A percentile compares a stretch with the other conserved stretches of the same genome.
Evolutionary conservation across 2,888 invertebrate species (phyloP).

Genomic region (Agrenia bidenticulata): DNA sequence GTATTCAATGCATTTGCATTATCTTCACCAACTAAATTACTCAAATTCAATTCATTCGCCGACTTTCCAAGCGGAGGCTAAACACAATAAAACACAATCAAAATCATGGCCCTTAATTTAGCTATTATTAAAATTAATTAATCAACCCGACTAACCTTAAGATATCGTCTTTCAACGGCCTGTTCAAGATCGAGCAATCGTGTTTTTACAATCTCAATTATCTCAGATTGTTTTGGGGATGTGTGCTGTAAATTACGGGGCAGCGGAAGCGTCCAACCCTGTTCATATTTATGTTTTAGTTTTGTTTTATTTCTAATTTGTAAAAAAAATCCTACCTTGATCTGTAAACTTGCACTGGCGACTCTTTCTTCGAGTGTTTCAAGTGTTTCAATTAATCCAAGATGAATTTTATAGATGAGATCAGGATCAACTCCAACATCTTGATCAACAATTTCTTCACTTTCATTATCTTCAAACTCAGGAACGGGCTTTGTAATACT

Average conservation of each 20-base stretch:
- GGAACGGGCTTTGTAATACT: conserved; percentile 13
- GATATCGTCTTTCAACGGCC: conserved; percentile 87
- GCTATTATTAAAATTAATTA: too few relatives aligned
- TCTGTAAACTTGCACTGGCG: conserved; percentile 83
- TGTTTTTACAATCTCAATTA: conserved; percentile 65
- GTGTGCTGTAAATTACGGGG: conserved; percentile 8
- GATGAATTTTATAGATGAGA: conserved; percentile 78
- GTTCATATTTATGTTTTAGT: not conserved
- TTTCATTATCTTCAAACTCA: conserved; percentile 37
- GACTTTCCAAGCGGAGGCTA: conserved; percentile 75
- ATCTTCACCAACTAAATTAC: conserved; percentile 30
- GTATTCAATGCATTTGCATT: conserved; percentile 11
- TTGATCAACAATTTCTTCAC: conserved; percentile 19
- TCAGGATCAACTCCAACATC: conserved; percentile 56
- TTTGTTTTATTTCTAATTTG: not conserved
- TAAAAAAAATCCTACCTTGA: too few relatives aligned
- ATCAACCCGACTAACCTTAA: too few relatives aligned
- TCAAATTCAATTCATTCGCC: conserved; percentile 44
- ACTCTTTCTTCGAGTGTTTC: conserved; percentile 87
- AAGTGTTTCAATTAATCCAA: conserved; percentile 75
- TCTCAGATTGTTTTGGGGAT: conserved; percentile 35
- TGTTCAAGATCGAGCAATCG: conserved; percentile 80
- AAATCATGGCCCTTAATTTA: too few relatives aligned
- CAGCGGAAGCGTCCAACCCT: conserved; percentile 21
- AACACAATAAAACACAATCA: not conserved